Percentiles rank a stretch among this genome's conserved stretches.
These are phyloP conservation scores for Dryas iulia DNA, from an alignment of 1,140 invertebrate species.

Conservation along the genomic window DNA sequence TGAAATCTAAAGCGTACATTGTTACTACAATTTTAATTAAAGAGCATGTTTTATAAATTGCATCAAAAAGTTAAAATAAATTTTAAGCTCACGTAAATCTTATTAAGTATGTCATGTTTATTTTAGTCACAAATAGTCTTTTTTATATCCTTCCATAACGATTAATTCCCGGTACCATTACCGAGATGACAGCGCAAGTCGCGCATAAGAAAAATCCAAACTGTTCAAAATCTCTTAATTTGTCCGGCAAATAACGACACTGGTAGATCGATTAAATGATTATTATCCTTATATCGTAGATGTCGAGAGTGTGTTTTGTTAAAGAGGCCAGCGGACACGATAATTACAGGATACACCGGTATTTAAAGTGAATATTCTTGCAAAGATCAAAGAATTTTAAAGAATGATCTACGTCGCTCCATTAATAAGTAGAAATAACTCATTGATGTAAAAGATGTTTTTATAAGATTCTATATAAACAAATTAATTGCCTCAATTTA, in stretches of 20 bases:
- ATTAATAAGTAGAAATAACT: constrained; percentile 9
- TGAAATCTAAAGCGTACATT: too few relatives aligned
- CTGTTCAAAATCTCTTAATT: constrained; percentile 60
- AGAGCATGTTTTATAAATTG: not conserved
- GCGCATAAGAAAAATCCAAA: constrained; percentile 43
- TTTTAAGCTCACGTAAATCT: not conserved
- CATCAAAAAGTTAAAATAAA: not conserved
- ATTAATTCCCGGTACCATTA: constrained; percentile 46
- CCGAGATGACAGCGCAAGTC: constrained; percentile 45
- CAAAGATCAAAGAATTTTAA: constrained; percentile 59
- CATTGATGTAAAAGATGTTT: constrained; percentile 8
- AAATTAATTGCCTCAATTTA: not conserved
- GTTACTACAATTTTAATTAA: too few relatives aligned
- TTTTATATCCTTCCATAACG: constrained; percentile 7
- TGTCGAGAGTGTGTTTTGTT: constrained; percentile 42
- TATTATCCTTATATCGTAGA: constrained; percentile 54
- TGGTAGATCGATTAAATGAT: constrained; percentile 52
- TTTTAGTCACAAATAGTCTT: constrained; percentile 15
- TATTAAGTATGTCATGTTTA: constrained; percentile 4
- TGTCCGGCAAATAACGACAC: constrained; percentile 47
- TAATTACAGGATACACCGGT: constrained; percentile 65
- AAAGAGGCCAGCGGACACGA: constrained; percentile 57
- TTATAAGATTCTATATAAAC: not conserved
- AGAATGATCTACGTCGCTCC: not conserved
- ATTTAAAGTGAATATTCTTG: constrained; percentile 42